Evolutionary conservation across 2,113 vertebrate species (phyloP), one percentile per base, ranked within the genome.

Genomic region (Dendropsophus ebraccatus): DNA sequence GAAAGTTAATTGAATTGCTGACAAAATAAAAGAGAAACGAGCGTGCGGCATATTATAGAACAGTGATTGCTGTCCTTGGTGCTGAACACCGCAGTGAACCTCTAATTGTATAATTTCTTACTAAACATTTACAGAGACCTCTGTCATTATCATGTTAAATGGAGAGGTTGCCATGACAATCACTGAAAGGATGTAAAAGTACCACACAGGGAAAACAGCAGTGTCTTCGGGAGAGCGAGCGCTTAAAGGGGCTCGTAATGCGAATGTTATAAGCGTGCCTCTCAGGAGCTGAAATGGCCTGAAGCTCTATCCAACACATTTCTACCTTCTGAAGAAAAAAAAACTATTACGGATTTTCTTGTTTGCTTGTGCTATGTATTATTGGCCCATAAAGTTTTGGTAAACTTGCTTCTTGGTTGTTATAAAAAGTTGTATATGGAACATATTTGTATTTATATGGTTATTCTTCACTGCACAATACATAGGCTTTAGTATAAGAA

Each of bases 81-180:
- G 49, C 81, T 73, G 81, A 41, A 28, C 13, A 62, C 79, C n/a
- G 19, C 45, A 35, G 13, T 23, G 8, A 70, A 54, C 62, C 65
- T 54, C 81, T 72, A 54, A 67, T 41, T 30, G 37, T 41, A 72
- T 83, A 37, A 83, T 41, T 83, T 72, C 67, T 72, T 83, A 82
- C 81, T 52, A 84, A 83, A 83, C 49, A 72, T 74, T 60, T 58
- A 76, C 56, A 84, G 75, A 74, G 72, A 65, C 54, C 72, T 49
- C 54, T 76, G 54, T 49, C 83, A 84, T 76, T 84, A 76, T 56
- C 54, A 32, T 49, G 82, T 60, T 84, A 75, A 84, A 74, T 62
- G 28, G 23, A 76, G 23, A 62, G 72, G 83, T 84, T 84, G 69
- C 83, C 72, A 76, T 76, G 72, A 41, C 54, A 84, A 60, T 62